phyloP scores from a whole-genome alignment of 2,888 invertebrate genomes.

The Chaetogeoica ovagalla region DNA sequence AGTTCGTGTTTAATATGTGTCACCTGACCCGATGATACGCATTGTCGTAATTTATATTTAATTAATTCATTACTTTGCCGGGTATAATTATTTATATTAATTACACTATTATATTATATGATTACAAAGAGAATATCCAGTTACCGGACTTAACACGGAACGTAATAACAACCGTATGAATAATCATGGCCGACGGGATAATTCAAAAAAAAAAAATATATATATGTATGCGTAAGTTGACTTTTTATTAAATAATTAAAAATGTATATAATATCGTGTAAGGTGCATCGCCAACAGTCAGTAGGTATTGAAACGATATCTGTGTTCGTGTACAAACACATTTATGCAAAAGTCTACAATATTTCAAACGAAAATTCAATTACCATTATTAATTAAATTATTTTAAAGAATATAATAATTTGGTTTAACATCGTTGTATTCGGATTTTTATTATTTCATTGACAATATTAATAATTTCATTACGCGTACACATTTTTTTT shows the following conservation, averaged over 20 bases:
- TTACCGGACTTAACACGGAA: neutral
- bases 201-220: slow-evolving; percentile 4
- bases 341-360: no score
- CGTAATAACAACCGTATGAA: neutral
- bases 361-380: no score
- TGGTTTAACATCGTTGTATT: no score
- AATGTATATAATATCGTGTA: neutral
- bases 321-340: no score
- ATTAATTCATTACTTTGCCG: slow-evolving; percentile 19
- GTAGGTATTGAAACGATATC: neutral
- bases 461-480: no score
- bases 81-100: slow-evolving; percentile 1
- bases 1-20: neutral
- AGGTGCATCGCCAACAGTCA: no score
- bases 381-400: no score
- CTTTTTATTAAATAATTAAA: neutral
- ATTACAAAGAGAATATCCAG: slow-evolving; percentile 10
- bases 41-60: slow-evolving; percentile 1
- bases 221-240: neutral
- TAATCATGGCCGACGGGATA: neutral
- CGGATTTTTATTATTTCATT: no score
- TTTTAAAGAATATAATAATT: no score
- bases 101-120: neutral
- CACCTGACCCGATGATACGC: slow-evolving; percentile 16
- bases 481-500: no score